Conservation (phyloP, 2,888 invertebrate species). For the Tiphia femorata region DNA sequence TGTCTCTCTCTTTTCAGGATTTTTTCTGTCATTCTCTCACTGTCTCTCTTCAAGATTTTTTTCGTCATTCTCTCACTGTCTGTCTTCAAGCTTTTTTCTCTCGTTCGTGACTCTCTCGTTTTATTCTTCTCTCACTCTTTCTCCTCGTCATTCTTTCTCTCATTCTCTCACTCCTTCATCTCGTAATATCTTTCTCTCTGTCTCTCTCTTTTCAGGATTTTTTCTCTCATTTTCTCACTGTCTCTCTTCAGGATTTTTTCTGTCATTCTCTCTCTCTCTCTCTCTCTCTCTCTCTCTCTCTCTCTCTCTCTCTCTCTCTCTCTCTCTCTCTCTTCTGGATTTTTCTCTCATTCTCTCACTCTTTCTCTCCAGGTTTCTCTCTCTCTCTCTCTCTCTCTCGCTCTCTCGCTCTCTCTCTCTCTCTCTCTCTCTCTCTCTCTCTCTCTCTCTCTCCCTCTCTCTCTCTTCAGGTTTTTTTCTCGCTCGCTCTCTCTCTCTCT, state of each 20-base stretch:
- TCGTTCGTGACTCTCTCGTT: not conserved
- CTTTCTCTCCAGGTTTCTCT: not conserved
- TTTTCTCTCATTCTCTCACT: not conserved
- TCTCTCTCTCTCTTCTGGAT: not conserved
- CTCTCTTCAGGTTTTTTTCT: not conserved
- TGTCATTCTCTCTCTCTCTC: not conserved
- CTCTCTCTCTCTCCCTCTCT: not conserved
- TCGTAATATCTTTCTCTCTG: not conserved
- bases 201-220: not conserved
- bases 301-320: not conserved
- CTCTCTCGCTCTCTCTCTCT: not conserved
- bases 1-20: not conserved
- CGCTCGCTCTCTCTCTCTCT: not conserved
- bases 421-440: not conserved
- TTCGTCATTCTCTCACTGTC: not conserved
- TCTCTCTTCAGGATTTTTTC: too few species aligned
- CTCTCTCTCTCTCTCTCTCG: not conserved
- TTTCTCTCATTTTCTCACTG: not conserved
- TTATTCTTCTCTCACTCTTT: not conserved
- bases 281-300: conserved; percentile 1
- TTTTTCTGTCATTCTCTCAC: not conserved
- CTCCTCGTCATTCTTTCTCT: not conserved
- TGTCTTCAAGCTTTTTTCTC: not conserved
- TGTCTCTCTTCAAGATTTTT: not conserved
- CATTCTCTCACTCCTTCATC: too few species aligned